Base-by-base conservation (phyloP, 2,113 vertebrate species). In the Paradisaea rubra region DNA sequence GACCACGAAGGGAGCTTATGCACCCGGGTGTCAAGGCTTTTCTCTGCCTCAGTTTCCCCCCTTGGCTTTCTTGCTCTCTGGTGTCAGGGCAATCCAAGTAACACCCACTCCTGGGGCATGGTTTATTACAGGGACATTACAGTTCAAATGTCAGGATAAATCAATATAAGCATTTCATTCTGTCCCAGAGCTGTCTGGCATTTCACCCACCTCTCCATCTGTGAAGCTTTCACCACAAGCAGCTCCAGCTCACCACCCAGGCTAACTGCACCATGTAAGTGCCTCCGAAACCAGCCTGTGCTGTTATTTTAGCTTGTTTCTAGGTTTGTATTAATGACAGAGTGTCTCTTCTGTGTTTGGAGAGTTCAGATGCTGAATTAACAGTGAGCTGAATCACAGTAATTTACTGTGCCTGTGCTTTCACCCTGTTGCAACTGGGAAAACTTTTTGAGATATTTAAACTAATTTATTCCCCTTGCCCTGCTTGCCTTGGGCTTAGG, bases 41-140 rank as follows among this genome's bases (percentile, higher is more conserved):
- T n/a, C 76, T 50, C 56, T 96, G 79, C 89, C 93, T 95, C 71
- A 49, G 85, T 94, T 95, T 97, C 82, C 84, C 79, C 11, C 53
- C 70, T 83, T 63, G 63, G 22, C 33, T 86, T 80, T 73, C 76
- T 81, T 19, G 54, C 24, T 60, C 0, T 35, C 60, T 56, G 56
- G 42, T 65, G 73, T 78, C 0, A 4, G 72, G 66, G 41, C 24
- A 60, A 49, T n/a, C 45, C 45, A 73, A 86, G 53, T 42, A 87
- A 69, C 47, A 65, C 59, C 63, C n/a, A 4, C 52, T 52, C 42
- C 63, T 56, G 39, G 25, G 63, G 15, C 59, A 63, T 4, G 28
- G 27, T 52, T 93, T 83, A 37, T 89, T 77, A 13, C n/a, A 63
- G 66, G 74, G 79, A 47, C 68, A 28, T 37, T 47, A 22, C 22